A percentile compares a stretch with the other conserved stretches of the same genome.
These are phyloP conservation scores for Agrochola litura DNA, from an alignment of 2,888 invertebrate genomes.

Conservation along the genomic window DNA sequence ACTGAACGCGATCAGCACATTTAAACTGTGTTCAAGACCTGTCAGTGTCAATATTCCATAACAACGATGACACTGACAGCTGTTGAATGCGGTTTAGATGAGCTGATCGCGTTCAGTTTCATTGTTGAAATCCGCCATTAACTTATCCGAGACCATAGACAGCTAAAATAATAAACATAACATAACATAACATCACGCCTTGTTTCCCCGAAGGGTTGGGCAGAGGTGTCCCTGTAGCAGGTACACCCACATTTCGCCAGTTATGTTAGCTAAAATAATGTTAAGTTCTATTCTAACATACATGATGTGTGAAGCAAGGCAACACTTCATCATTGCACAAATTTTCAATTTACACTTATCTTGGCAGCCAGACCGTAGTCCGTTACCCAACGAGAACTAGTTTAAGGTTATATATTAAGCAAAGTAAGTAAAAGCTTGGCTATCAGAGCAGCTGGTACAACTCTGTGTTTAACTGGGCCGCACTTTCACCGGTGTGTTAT, in stretches of 20 bases:
- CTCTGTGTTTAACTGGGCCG: constrained; percentile 56
- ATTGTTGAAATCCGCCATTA: too few species aligned
- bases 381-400: constrained; percentile 46
- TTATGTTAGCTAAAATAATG: neutral
- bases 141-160: neutral
- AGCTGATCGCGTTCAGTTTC: too few species aligned
- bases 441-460: constrained; percentile 37
- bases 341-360: constrained; percentile 26
- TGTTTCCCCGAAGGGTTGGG: too few species aligned
- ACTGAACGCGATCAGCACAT: too few species aligned
- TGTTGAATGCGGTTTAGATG: too few species aligned
- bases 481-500: constrained; percentile 65
- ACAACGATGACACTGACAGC: too few species aligned
- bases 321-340: constrained; percentile 42
- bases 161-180: constrained; percentile 1
- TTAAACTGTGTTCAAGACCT: too few species aligned
- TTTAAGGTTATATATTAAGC: constrained; percentile 58
- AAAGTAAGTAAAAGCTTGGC: constrained; percentile 52
- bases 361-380: constrained; percentile 22
- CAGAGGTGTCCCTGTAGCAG: too few species aligned
- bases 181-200: too few species aligned
- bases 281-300: constrained; percentile 5
- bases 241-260: too few species aligned
- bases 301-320: constrained; percentile 20
- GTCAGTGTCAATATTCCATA: too few species aligned